Evolutionary conservation across 2,113 vertebrate genomes (phyloP).

Genomic region (Rhabdomys dilectus): DNA sequence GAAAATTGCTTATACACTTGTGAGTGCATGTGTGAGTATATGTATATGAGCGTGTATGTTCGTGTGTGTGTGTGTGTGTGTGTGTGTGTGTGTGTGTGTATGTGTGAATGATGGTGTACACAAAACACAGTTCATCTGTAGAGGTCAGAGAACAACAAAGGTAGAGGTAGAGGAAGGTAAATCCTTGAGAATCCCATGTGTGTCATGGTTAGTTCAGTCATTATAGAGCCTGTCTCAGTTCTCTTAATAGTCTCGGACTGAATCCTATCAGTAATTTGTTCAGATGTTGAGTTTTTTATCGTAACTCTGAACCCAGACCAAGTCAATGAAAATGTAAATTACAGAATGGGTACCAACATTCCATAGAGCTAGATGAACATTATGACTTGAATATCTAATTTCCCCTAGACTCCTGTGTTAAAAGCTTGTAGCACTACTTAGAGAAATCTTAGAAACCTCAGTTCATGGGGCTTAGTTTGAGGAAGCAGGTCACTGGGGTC

Average conservation of each 20-base stretch:
- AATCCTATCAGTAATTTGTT: background rate
- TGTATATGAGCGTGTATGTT: background rate
- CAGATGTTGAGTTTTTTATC: background rate
- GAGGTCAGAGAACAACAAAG: background rate
- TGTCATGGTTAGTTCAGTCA: background rate
- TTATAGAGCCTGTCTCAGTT: background rate
- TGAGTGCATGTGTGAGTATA: background rate
- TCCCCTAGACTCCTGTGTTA: background rate
- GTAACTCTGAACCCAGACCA: background rate
- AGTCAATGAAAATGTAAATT: background rate
- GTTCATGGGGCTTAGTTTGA: background rate
- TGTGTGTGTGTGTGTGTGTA: background rate
- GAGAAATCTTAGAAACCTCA: background rate
- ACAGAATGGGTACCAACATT: background rate
- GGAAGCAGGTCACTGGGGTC: background rate
- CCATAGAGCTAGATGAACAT: background rate
- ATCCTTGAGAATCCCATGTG: background rate
- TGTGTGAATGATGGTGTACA: background rate
- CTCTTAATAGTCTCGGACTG: background rate
- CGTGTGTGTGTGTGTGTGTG: too few relatives aligned
- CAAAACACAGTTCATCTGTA: background rate
- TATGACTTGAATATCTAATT: background rate
- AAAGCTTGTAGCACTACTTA: background rate
- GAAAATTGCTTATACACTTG: background rate
- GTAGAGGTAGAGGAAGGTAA: background rate